Percentiles rank a stretch among this genome's conserved stretches.
These are phyloP conservation scores for Hydriomena furcata DNA, from an alignment of 2,888 invertebrate species.

Conservation along the genomic window DNA sequence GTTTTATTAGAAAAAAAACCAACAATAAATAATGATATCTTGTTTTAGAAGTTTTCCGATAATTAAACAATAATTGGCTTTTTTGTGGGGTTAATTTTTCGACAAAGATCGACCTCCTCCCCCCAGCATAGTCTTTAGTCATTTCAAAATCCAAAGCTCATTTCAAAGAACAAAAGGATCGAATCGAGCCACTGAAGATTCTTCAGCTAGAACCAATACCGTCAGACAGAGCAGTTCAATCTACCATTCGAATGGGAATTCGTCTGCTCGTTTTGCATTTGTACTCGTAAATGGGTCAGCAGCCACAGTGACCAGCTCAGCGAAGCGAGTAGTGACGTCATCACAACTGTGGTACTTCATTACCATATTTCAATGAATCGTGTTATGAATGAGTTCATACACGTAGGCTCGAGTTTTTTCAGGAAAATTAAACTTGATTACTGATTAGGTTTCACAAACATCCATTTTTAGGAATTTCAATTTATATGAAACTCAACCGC, in stretches of 20 bases:
- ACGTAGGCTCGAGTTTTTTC: too few species aligned
- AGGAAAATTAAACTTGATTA: too few species aligned
- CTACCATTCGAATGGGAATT: slow-evolving; percentile 9
- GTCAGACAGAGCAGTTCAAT: slow-evolving; percentile 6
- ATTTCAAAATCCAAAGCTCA: background rate
- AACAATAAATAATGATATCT: too few species aligned
- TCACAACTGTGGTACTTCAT: background rate
- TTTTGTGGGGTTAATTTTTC: too few species aligned
- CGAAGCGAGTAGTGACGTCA: slow-evolving; percentile 8
- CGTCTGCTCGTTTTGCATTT: slow-evolving; percentile 6
- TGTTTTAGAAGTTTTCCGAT: too few species aligned
- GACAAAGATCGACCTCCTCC: too few species aligned
- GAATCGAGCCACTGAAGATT: background rate
- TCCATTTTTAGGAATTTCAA: too few species aligned
- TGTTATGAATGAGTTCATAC: too few species aligned
- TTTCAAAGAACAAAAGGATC: background rate
- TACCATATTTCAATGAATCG: background rate
- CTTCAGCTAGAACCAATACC: background rate
- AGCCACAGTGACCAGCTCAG: background rate
- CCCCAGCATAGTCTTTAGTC: background rate
- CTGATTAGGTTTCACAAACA: too few species aligned
- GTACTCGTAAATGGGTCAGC: slow-evolving; percentile 20
- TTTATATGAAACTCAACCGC: too few species aligned
- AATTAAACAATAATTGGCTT: too few species aligned
- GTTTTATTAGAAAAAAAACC: too few species aligned